A percentile compares a stretch with the other conserved stretches of the same genome.
These are phyloP conservation scores for Rhinogobius similis DNA, from an alignment of 2,113 vertebrate genomes.

Conservation along the genomic window DNA sequence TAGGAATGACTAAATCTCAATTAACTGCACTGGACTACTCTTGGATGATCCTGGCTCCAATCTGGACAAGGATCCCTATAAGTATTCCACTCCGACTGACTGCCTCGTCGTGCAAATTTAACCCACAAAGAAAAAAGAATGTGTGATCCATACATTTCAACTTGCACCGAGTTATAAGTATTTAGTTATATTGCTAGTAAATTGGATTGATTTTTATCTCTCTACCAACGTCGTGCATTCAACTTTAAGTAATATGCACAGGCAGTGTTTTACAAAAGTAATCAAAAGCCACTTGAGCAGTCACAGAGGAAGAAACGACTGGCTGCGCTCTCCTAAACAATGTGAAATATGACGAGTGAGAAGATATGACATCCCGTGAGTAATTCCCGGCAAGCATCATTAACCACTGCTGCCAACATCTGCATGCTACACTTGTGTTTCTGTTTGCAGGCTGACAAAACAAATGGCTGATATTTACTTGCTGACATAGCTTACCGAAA, in stretches of 20 bases:
- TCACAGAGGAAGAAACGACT: conserved; percentile 12
- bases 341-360: conserved; percentile 24
- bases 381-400: conserved; percentile 20
- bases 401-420: conserved; percentile 25
- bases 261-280: conserved; percentile 15
- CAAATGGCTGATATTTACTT: conserved; percentile 21
- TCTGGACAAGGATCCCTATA: too few species aligned
- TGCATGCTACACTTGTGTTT: conserved; percentile 10
- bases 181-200: background rate
- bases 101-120: too few species aligned
- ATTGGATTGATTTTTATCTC: conserved; percentile 1
- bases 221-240: background rate
- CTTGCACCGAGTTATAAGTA: background rate
- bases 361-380: conserved; percentile 24
- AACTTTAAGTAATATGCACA: background rate
- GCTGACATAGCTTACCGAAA: background rate
- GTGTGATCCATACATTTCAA: background rate
- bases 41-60: too few species aligned
- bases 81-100: too few species aligned
- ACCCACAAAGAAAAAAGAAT: background rate
- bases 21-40: too few species aligned
- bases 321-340: conserved; percentile 9
- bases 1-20: too few species aligned
- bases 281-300: conserved; percentile 32
- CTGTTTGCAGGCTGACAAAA: conserved; percentile 22